Evolutionary conservation across 92 coral and sea anemone species (phyloP).

Genomic region (Palythoa grandiflora): DNA sequence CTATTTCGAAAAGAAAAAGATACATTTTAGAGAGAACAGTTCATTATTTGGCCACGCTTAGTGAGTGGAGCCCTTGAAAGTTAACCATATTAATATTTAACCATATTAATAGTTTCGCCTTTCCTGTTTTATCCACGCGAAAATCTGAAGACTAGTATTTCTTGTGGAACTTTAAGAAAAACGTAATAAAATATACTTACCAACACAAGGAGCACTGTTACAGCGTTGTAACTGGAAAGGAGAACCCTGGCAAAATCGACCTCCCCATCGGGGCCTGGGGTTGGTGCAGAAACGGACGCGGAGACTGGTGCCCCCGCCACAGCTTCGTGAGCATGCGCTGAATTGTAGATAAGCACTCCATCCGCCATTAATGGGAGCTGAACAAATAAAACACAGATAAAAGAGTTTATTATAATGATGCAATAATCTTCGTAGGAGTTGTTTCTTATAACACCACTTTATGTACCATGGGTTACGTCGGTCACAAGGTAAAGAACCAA

Average conservation of each 20-base stretch:
- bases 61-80: too few relatives aligned
- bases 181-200: background rate
- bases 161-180: too few relatives aligned
- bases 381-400: background rate
- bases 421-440: background rate
- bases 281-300: slow-evolving; percentile 32
- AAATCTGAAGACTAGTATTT: too few relatives aligned
- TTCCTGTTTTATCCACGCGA: too few relatives aligned
- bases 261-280: slow-evolving; percentile 41
- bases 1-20: too few relatives aligned
- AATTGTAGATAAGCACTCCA: background rate
- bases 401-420: background rate
- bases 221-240: slow-evolving; percentile 21
- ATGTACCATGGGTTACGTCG: too few relatives aligned
- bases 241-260: slow-evolving; percentile 47
- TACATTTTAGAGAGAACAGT: too few relatives aligned
- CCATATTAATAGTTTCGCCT: too few relatives aligned
- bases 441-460: background rate
- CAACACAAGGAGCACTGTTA: slow-evolving; percentile 21
- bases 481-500: too few relatives aligned
- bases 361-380: background rate
- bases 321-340: slow-evolving; percentile 4
- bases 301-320: background rate
- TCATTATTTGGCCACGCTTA: too few relatives aligned
- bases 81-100: too few relatives aligned